phyloP scores from a whole-genome alignment of 2,888 invertebrate genomes.

The Drosophila cognata region DNA sequence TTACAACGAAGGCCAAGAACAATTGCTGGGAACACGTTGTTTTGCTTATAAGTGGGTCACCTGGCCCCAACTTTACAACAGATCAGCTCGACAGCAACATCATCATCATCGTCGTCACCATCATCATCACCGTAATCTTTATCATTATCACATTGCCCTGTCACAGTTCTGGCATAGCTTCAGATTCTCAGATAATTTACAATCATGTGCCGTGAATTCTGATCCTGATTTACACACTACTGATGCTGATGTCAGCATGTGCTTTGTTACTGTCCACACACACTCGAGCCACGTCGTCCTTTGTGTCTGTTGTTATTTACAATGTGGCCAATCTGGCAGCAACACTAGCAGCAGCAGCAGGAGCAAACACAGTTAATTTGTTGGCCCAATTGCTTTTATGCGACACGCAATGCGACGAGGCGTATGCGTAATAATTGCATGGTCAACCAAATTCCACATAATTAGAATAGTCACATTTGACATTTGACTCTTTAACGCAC shows the following conservation, averaged over 20 bases:
- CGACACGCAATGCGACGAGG: constrained; percentile 25
- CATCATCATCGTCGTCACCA: constrained; percentile 30
- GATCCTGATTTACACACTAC: constrained; percentile 74
- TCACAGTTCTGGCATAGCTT: constrained; percentile 64
- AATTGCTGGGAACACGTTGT: constrained; percentile 66
- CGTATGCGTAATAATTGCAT: constrained; percentile 67
- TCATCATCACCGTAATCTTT: constrained; percentile 23
- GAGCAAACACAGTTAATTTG: constrained; percentile 63
- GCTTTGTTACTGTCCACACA: constrained; percentile 50
- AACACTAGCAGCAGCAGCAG: neutral
- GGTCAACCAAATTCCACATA: constrained; percentile 44
- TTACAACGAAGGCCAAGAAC: constrained; percentile 56
- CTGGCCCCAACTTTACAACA: constrained; percentile 54
- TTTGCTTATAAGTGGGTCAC: constrained; percentile 58
- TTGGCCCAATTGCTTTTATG: constrained; percentile 51
- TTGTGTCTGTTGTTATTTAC: constrained; percentile 71
- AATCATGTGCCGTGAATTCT: constrained; percentile 68
- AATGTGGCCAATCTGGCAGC: constrained; percentile 47
- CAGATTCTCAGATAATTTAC: constrained; percentile 73
- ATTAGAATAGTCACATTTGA: constrained; percentile 52
- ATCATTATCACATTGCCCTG: constrained; percentile 39
- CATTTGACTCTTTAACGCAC: constrained; percentile 25
- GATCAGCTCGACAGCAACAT: constrained; percentile 41
- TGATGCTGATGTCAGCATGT: constrained; percentile 74
- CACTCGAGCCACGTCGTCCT: constrained; percentile 5